Evolutionary conservation across 2,797 vertebrate species (phyloP).

Genomic region (Percopsis omiscomaycus): DNA sequence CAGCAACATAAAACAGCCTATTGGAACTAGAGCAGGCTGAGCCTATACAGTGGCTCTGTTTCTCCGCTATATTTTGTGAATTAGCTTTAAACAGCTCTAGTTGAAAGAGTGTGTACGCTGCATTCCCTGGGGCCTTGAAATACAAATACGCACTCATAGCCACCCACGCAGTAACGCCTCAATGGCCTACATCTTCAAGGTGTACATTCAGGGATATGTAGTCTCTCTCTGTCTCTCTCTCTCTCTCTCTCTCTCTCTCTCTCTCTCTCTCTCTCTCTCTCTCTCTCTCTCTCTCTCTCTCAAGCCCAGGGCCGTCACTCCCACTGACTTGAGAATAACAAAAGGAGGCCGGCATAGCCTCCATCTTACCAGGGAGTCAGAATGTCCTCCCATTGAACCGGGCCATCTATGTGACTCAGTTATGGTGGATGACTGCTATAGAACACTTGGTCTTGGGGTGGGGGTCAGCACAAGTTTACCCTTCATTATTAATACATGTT

Average conservation of each 20-base stretch:
- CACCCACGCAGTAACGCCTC: not conserved
- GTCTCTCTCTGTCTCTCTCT: not conserved
- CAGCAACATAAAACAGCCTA: conserved; percentile 15
- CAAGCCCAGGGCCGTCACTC: conserved; percentile 41
- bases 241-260: conserved; percentile 10
- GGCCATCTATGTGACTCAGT: not conserved
- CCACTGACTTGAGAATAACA: conserved; percentile 58
- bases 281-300: conserved; percentile 16
- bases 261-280: conserved; percentile 3
- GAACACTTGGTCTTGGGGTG: conserved; percentile 1
- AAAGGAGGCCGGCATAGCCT: conserved; percentile 41
- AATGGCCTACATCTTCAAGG: not conserved
- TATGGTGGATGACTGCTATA: not conserved
- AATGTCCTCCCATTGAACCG: conserved; percentile 26
- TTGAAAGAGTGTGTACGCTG: not conserved
- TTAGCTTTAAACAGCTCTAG: conserved; percentile 1
- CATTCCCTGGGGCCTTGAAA: conserved; percentile 6
- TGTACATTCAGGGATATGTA: conserved; percentile 7
- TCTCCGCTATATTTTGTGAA: conserved; percentile 4
- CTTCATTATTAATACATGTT: conserved; percentile 6
- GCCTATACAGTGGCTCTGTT: conserved; percentile 7
- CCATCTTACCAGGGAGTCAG: conserved; percentile 25
- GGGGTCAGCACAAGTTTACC: not conserved
- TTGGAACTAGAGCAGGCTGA: no score
- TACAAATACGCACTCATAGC: conserved; percentile 12